Evolutionary conservation across 2,113 vertebrate genomes (phyloP), one percentile per base, ranked within the genome.

Genomic region (Eleginops maclovinus): DNA sequence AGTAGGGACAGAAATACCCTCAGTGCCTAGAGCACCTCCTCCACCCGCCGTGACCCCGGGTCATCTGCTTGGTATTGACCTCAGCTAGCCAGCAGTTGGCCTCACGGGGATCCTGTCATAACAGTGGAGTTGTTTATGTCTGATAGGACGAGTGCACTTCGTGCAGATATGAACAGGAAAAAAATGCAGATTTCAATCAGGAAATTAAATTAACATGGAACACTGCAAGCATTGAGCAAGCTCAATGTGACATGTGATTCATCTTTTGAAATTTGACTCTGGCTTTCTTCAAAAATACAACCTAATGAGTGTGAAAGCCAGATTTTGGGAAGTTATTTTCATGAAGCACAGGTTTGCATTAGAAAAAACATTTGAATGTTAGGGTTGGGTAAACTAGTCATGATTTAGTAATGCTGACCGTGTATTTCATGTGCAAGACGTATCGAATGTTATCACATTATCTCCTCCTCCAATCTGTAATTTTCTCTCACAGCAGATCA

Each of bases 61-160:
- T 90, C 91, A 77, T 87, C 83, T 83, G 77, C 83, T 70, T 66
- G 43, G 43, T 58, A 58, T 44, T 86, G 81, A 89, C 82, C 86
- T 76, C 70, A 79, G 73, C 77, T 72, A 65, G 72, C 54, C 73
- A 77, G 51, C 55, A 44, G 14, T 49, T 81, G 47, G 0, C 53
- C 86, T 65, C 41, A 24, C 40, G 60, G 67, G 61, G 40, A 70
- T 47, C 67, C 66, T 65, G 76, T 68, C 4, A 19, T 79, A 53
- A 72, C 83, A 22, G 55, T 36, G 66, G 53, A 75, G 63, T 56
- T 88, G 79, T 83, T 90, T 82, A 78, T 72, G 79, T 60, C 28
- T 21, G 61, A 77, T 47, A 31, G 3, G 16, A 51, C 31, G 22
- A 70, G 68, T 61, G 28, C 17, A 22, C 43, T 50, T 60, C 72